Conservation (phyloP, 2,888 invertebrate genomes). For the Parnassius apollo region DNA sequence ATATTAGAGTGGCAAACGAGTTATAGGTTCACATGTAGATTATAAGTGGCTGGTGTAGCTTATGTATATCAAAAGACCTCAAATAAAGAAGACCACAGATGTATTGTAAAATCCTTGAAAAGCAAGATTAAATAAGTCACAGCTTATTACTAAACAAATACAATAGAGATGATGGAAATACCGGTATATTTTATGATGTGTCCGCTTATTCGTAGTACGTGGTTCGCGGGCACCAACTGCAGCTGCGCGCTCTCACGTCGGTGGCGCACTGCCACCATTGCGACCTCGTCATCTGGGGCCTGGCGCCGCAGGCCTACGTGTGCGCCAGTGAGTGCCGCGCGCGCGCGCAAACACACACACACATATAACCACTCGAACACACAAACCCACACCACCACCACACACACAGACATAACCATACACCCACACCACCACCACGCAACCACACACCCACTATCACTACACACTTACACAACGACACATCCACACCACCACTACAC, state of each 20-base stretch:
- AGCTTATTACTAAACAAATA: too few relatives aligned
- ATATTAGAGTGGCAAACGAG: too few relatives aligned
- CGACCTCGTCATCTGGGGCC: conserved; percentile 94
- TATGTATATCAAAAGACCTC: too few relatives aligned
- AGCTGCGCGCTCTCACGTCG: conserved; percentile 92
- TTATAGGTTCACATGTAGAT: too few relatives aligned
- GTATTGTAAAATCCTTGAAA: too few relatives aligned
- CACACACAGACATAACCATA: neutral
- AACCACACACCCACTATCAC: too few relatives aligned
- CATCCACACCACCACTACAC: too few relatives aligned
- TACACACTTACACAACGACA: too few relatives aligned
- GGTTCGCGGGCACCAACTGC: conserved; percentile 94
- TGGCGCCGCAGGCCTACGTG: conserved; percentile 98
- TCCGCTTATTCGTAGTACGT: conserved; percentile 77
- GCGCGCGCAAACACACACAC: neutral
- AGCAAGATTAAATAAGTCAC: too few relatives aligned
- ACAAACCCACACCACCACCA: neutral
- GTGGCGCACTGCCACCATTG: conserved; percentile 97
- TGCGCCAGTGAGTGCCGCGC: conserved; percentile 84
- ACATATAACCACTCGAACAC: neutral
- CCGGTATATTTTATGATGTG: neutral
- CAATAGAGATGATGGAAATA: too few relatives aligned
- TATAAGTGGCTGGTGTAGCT: too few relatives aligned
- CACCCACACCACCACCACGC: neutral
- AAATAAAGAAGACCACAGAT: too few relatives aligned